Evolutionary conservation across 2,888 invertebrate species (phyloP).

Genomic region (Drosophila setosimentum): DNA sequence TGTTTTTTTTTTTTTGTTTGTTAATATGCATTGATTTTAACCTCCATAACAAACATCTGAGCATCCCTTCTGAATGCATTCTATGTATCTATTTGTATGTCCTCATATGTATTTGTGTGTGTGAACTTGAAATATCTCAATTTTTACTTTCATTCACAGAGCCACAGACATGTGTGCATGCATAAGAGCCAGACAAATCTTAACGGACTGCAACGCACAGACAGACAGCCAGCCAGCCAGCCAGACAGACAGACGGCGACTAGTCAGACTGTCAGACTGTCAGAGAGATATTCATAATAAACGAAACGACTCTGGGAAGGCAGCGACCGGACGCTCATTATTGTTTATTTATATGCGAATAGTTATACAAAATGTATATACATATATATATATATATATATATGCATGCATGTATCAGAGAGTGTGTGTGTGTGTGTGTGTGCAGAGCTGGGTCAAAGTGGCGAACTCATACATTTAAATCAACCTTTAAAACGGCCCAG

Average conservation of each 20-base stretch:
- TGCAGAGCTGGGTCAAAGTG: constrained; percentile 26
- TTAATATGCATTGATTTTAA: background rate
- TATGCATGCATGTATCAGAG: background rate
- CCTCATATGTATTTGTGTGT: constrained; percentile 11
- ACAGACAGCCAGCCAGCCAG: background rate
- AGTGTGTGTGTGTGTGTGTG: background rate
- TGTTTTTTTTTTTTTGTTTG: background rate
- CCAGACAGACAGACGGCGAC: background rate
- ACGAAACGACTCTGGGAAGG: constrained; percentile 18
- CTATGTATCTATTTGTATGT: background rate
- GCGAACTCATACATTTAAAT: constrained; percentile 61
- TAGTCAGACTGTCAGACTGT: background rate
- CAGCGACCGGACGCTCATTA: constrained; percentile 40
- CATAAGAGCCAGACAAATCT: constrained; percentile 28
- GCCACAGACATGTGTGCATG: constrained; percentile 17
- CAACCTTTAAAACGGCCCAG: constrained; percentile 83
- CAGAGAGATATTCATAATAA: constrained; percentile 9
- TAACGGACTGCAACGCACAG: background rate
- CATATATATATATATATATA: background rate
- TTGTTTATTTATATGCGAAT: constrained; percentile 43
- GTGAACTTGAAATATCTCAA: constrained; percentile 73
- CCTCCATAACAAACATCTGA: background rate
- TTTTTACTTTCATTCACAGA: constrained; percentile 65
- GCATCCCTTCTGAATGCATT: background rate
- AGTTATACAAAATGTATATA: background rate